Evolutionary conservation across 2,113 vertebrate species (phyloP), one percentile per base, ranked within the genome.

Genomic region (Periophthalmus modestus): DNA sequence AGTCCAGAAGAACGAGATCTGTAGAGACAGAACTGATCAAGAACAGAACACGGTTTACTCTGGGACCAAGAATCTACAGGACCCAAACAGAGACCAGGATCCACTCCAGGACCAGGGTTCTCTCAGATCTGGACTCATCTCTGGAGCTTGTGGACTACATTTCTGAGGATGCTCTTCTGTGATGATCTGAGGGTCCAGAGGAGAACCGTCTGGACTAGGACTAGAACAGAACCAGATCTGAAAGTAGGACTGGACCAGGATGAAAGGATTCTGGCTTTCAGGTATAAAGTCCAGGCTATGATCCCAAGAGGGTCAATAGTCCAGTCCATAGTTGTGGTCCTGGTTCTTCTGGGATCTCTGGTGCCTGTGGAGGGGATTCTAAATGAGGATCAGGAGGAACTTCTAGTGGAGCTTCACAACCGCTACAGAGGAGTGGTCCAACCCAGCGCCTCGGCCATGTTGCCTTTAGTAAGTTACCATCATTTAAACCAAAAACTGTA

Each of bases 361-460:
- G 61, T 82, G 28, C 84, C 84, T 34, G 88, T 85, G 74, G 83
- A 83, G 71, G 72, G 80, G 79, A 75, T 43, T 43, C 75, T 90
- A 79, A 82, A 2, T 0, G 88, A 88, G 67, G 81, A 88, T 65
- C 55, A 89, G 69, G 88, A 91, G 84, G 90, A 91, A 78, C 65
- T 90, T 78, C 80, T 91, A 71, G 88, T 91, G 79, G 87, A 91
- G 81, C 87, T 91, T 5, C 90, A 91, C 1, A 91, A 91, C 83
- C 2, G 71, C 14, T 91, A 85, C 87, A 82, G 90, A 69, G 90
- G 90, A 46, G 78, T 46, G 75, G 90, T 91, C 0, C 84, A 83
- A 0, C 90, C 90, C 74, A 82, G 18, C 1, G 88, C 90, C 57
- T 74, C 88, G 0, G 90, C 87, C 66, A 91, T 91, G 90, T 0